Evolutionary conservation across 2,888 invertebrate species (phyloP).

Genomic region (Perizoma flavofasciatum): DNA sequence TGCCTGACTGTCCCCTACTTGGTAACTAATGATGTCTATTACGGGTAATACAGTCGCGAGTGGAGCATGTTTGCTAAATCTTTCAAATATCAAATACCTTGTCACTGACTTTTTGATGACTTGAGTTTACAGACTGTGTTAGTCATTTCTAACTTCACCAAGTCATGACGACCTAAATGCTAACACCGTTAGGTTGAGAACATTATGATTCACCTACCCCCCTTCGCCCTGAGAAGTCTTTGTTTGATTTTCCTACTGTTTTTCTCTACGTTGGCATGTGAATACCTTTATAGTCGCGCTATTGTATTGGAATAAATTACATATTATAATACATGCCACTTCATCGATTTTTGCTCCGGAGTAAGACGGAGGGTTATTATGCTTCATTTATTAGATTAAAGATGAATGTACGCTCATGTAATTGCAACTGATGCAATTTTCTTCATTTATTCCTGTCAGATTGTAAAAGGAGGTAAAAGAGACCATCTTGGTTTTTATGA

Average conservation of each 20-base stretch:
- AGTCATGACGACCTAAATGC: conserved; percentile 23
- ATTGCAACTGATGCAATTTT: too few species aligned
- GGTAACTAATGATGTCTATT: too few species aligned
- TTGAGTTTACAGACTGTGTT: background rate
- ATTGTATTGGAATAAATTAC: conserved; percentile 42
- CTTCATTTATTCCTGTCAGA: too few species aligned
- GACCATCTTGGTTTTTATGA: too few species aligned
- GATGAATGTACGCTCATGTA: too few species aligned
- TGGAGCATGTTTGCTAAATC: too few species aligned
- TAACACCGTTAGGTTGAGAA: conserved; percentile 27
- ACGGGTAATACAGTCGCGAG: too few species aligned
- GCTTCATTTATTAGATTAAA: background rate
- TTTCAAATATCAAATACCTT: too few species aligned
- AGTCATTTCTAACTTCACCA: conserved; percentile 9
- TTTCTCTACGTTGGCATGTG: conserved; percentile 41
- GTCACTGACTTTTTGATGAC: too few species aligned
- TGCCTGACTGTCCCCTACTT: too few species aligned
- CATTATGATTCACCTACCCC: conserved; percentile 27
- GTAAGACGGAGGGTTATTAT: conserved; percentile 7
- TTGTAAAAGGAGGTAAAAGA: too few species aligned
- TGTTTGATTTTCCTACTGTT: conserved; percentile 45
- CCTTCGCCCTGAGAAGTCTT: conserved; percentile 36
- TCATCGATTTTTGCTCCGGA: conserved; percentile 33
- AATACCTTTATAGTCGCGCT: conserved; percentile 41
- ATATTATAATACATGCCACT: conserved; percentile 21